A percentile compares a stretch with the other conserved stretches of the same genome.
Evolutionary conservation across 2,113 vertebrate genomes (phyloP).

Genomic region (Camelus dromedarius): DNA sequence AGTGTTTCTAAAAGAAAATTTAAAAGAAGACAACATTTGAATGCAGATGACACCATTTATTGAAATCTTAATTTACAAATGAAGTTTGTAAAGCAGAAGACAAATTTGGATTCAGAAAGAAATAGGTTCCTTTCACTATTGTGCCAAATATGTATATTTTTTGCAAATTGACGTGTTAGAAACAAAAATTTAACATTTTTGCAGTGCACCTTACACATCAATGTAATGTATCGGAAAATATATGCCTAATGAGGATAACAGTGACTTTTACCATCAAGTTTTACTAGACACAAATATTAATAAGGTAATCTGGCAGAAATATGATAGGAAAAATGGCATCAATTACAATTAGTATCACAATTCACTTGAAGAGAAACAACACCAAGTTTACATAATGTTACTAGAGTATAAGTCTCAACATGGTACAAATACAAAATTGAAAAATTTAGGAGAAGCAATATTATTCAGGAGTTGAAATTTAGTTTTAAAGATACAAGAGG

Average conservation of each 20-base stretch:
- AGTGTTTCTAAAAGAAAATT: background rate
- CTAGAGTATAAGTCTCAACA: constrained; percentile 76
- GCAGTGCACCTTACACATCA: constrained; percentile 97
- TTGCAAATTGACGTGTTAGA: constrained; percentile 29
- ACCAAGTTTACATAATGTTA: background rate
- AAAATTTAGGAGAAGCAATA: constrained; percentile 83
- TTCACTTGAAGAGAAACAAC: constrained; percentile 80
- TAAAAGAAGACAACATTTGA: constrained; percentile 66
- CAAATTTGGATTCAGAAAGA: constrained; percentile 93
- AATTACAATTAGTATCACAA: constrained; percentile 82
- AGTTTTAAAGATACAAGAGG: constrained; percentile 71
- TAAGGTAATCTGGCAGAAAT: constrained; percentile 80
- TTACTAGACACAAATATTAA: constrained; percentile 89
- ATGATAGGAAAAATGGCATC: constrained; percentile 86
- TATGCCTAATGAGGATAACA: constrained; percentile 94
- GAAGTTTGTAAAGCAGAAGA: constrained; percentile 92
- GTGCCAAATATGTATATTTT: constrained; percentile 53
- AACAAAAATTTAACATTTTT: constrained; percentile 78
- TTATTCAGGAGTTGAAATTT: constrained; percentile 87
- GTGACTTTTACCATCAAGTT: constrained; percentile 93
- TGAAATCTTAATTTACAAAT: constrained; percentile 94
- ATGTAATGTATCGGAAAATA: constrained; percentile 95
- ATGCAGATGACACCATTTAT: constrained; percentile 94
- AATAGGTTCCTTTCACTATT: constrained; percentile 91
- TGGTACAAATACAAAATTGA: constrained; percentile 85